These are phyloP conservation scores for Lagodon rhomboides DNA, from an alignment of 2,797 vertebrate genomes.

Conservation along the genomic window DNA sequence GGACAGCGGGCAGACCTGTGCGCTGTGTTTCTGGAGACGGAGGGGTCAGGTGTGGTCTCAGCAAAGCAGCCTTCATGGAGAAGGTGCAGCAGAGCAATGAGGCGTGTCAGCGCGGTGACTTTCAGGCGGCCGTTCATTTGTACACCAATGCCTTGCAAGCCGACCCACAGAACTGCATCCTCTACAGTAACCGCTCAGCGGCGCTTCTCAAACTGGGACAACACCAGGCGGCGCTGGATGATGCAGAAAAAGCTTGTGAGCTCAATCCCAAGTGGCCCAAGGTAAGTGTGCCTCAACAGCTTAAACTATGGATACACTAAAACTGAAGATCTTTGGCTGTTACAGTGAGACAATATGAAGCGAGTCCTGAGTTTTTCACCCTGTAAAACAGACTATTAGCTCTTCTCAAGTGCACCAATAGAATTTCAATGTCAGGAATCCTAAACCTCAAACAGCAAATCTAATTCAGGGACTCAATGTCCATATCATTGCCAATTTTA, in stretches of 20 bases:
- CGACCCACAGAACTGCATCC: constrained; percentile 97
- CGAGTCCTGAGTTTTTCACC: background rate
- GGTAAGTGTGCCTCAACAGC: constrained; percentile 82
- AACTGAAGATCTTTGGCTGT: background rate
- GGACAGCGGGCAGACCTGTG: constrained; percentile 80
- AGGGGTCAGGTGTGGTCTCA: constrained; percentile 83
- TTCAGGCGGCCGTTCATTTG: constrained; percentile 89
- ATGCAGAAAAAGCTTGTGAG: constrained; percentile 92
- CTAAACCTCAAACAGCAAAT: constrained; percentile 17
- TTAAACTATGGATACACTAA: background rate
- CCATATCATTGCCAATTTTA: constrained; percentile 13
- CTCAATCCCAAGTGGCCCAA: constrained; percentile 98
- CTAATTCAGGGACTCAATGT: background rate
- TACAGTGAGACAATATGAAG: background rate
- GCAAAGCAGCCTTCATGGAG: constrained; percentile 96
- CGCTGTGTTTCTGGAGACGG: constrained; percentile 71
- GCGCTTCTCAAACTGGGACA: constrained; percentile 93
- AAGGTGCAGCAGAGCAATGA: constrained; percentile 97
- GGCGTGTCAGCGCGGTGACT: constrained; percentile 96
- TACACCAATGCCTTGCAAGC: constrained; percentile 92
- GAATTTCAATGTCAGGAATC: background rate
- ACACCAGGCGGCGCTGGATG: constrained; percentile 92
- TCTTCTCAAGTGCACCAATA: background rate
- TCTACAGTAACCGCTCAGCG: constrained; percentile 96
- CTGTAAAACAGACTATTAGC: constrained; percentile 5